phyloP scores from a whole-genome alignment of 92 coral and sea anemone species.

The Porites lobata region DNA sequence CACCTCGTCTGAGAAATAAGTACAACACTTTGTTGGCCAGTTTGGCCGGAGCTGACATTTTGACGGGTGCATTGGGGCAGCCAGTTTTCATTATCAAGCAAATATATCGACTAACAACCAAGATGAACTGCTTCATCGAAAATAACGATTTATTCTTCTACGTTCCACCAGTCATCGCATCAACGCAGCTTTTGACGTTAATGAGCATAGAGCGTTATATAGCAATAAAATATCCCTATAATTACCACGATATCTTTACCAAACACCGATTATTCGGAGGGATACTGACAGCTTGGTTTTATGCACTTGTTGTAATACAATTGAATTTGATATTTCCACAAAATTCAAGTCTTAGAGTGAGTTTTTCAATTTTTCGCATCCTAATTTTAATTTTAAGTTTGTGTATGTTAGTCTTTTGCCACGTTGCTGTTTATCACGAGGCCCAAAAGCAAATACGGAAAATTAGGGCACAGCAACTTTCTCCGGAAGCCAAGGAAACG shows the following conservation, averaged over 20 bases:
- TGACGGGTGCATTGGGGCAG: background rate
- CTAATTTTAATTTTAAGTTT: background rate
- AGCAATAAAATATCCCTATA: background rate
- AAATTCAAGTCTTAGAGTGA: background rate
- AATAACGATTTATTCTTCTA: background rate
- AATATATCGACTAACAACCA: background rate
- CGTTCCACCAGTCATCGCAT: background rate
- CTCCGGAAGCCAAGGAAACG: background rate
- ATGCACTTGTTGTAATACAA: background rate
- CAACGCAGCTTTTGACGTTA: background rate
- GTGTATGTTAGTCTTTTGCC: background rate
- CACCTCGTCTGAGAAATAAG: background rate
- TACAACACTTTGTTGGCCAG: slow-evolving; percentile 5
- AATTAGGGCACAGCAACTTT: background rate
- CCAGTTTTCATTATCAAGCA: background rate
- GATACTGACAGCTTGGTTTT: background rate
- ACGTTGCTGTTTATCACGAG: background rate
- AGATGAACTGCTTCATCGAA: background rate
- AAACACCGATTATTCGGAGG: background rate
- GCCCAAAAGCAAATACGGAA: background rate
- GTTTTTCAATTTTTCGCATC: background rate
- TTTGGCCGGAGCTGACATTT: background rate
- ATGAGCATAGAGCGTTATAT: slow-evolving; percentile 3
- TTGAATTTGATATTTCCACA: background rate
- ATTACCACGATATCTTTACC: background rate